These are phyloP conservation scores for Fragum fragum DNA, from an alignment of 2,888 invertebrate species.

Conservation along the genomic window DNA sequence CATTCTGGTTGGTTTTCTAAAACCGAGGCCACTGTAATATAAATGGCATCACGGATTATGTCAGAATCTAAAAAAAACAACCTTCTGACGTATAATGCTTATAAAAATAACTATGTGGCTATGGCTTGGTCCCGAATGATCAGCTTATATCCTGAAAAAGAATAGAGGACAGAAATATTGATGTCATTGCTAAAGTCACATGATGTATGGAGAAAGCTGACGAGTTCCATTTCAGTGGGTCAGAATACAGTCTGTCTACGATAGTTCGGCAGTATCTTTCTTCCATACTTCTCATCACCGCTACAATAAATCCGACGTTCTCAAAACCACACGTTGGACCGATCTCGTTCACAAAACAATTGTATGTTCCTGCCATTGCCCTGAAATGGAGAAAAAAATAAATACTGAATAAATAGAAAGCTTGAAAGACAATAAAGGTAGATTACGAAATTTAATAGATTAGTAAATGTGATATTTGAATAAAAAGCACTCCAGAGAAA, in stretches of 20 bases:
- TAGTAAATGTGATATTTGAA: no score
- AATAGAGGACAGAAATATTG: not conserved
- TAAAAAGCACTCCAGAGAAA: no score
- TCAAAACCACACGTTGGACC: constrained; percentile 5
- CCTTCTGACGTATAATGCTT: no score
- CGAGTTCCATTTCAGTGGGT: not conserved
- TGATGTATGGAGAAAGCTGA: not conserved
- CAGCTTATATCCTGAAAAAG: not conserved
- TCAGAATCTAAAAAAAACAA: no score
- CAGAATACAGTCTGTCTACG: not conserved
- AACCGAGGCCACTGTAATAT: no score
- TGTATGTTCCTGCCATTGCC: not conserved
- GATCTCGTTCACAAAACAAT: not conserved
- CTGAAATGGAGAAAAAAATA: no score
- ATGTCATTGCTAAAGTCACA: not conserved
- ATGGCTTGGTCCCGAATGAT: not conserved
- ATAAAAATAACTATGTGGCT: no score
- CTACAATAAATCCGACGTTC: constrained; percentile 10
- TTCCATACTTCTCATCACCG: constrained; percentile 19
- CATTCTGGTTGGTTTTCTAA: no score
- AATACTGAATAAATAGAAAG: no score
- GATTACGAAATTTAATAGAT: no score
- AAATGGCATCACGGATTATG: no score
- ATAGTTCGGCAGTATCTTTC: not conserved
- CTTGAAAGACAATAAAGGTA: no score